These are phyloP conservation scores for Leptinotarsa texana DNA, from an alignment of 1,140 invertebrate genomes.

Conservation along the genomic window DNA sequence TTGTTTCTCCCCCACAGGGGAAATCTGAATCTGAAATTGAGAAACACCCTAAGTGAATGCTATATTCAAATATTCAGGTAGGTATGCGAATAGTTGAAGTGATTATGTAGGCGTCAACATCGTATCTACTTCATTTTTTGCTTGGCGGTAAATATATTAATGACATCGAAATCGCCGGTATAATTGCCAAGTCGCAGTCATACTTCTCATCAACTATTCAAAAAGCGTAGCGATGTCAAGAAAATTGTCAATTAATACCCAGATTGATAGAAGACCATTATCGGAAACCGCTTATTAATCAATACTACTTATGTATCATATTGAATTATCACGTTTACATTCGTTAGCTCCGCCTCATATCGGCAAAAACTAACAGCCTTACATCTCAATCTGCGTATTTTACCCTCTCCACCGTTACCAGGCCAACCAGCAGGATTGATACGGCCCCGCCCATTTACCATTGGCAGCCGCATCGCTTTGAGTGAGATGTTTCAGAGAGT, in stretches of 20 bases:
- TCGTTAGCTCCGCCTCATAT: constrained; percentile 29
- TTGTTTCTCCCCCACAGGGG: too few species aligned
- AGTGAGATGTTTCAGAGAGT: constrained; percentile 44
- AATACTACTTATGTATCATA: constrained; percentile 43
- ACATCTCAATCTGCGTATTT: constrained; percentile 49
- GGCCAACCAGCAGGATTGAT: constrained; percentile 39
- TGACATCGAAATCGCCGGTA: neutral
- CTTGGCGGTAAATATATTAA: neutral
- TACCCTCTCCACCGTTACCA: constrained; percentile 34
- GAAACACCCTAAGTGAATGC: too few species aligned
- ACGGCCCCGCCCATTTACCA: constrained; percentile 44
- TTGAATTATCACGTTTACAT: constrained; percentile 40
- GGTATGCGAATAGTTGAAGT: too few species aligned
- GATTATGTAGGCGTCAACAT: too few species aligned
- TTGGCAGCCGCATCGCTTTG: constrained; percentile 38
- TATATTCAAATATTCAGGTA: too few species aligned
- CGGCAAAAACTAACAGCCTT: constrained; percentile 50
- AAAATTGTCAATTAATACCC: constrained; percentile 23
- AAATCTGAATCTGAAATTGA: too few species aligned
- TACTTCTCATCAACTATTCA: constrained; percentile 21
- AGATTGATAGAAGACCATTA: constrained; percentile 43
- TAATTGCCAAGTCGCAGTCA: neutral
- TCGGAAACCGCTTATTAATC: constrained; percentile 48
- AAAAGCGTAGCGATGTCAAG: constrained; percentile 9
- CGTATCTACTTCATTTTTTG: too few species aligned